Evolutionary conservation across 2,797 vertebrate genomes (phyloP).

Genomic region (Halcyon leucocephala): DNA sequence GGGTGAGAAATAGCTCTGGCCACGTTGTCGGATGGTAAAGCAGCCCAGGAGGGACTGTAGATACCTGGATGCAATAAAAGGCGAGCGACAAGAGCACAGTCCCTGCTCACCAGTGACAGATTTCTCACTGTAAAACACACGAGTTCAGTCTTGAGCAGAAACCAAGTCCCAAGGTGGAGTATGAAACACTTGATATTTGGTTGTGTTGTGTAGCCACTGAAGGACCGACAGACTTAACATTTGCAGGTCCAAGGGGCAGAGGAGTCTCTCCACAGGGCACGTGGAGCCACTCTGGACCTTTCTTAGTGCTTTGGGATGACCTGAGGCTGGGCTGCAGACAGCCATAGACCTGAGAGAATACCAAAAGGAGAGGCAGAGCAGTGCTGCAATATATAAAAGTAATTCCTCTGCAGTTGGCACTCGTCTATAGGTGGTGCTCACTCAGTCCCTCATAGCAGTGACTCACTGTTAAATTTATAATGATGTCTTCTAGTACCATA

Average conservation of each 20-base stretch:
- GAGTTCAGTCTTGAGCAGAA: neutral
- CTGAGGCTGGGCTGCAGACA: neutral
- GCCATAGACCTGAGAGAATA: neutral
- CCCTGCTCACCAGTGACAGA: neutral
- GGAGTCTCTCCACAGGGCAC: neutral
- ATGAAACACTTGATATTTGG: neutral
- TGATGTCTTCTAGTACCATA: neutral
- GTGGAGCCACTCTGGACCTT: neutral
- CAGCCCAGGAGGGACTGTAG: neutral
- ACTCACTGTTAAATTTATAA: neutral
- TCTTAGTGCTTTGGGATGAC: neutral
- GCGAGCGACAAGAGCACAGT: fast-evolving
- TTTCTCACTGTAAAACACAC: neutral
- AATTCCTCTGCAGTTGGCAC: neutral
- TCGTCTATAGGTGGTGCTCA: fast-evolving
- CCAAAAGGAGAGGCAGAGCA: neutral
- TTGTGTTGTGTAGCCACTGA: neutral
- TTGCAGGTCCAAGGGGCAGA: neutral
- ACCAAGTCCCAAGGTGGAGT: neutral
- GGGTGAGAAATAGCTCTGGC: neutral
- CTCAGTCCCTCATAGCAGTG: neutral
- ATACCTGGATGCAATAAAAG: neutral
- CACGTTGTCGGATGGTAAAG: neutral
- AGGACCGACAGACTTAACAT: neutral
- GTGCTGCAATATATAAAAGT: neutral